phyloP scores from a whole-genome alignment of 2,113 vertebrate species.

The Hyperopisus bebe region DNA sequence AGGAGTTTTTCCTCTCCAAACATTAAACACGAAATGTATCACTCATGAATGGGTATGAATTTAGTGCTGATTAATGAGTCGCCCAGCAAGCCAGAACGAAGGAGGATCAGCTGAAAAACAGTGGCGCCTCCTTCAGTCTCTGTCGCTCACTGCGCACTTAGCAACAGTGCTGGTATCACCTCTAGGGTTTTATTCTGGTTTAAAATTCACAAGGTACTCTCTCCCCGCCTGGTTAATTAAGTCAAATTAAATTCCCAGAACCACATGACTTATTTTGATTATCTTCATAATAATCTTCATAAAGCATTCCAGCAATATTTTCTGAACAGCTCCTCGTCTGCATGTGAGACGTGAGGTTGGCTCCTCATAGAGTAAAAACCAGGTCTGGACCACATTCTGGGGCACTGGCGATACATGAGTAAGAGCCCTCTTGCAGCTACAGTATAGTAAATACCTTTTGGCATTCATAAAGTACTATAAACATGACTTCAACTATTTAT shows the following conservation, averaged over 20 bases:
- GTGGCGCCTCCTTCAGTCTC: not conserved
- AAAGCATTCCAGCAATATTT: not conserved
- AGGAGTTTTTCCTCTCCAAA: not conserved
- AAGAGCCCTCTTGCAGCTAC: not conserved
- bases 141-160: not conserved
- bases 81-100: not conserved
- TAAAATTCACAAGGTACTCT: constrained; percentile 12
- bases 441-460: not conserved
- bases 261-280: constrained; percentile 9
- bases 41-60: not conserved
- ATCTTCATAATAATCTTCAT: constrained; percentile 9
- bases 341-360: not conserved
- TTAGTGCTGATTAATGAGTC: constrained; percentile 13
- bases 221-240: constrained; percentile 5
- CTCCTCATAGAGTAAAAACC: not conserved
- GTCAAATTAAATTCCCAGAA: not conserved
- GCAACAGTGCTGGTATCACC: constrained; percentile 13
- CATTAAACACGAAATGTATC: not conserved
- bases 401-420: not conserved
- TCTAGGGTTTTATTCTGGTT: constrained; percentile 5
- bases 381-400: not conserved
- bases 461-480: not conserved
- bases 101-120: not conserved
- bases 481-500: too few relatives aligned
- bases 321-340: not conserved